phyloP scores from a whole-genome alignment of 2,888 invertebrate species.

The Meteorus colon region DNA sequence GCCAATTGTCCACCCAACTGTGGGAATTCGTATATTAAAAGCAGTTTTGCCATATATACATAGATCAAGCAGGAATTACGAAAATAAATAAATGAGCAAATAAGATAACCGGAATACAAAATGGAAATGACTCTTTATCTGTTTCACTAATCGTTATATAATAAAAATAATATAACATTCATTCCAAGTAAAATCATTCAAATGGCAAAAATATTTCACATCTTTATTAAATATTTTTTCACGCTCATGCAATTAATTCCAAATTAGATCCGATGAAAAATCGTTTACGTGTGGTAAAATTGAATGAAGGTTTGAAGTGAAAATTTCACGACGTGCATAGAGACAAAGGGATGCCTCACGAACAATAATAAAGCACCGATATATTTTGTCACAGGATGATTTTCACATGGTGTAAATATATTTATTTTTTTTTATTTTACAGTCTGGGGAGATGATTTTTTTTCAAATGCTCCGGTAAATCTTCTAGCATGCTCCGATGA shows the following conservation, averaged over 20 bases:
- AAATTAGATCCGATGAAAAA: neutral
- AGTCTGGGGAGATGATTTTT: too few species aligned
- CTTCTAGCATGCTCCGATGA: too few species aligned
- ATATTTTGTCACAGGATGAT: neutral
- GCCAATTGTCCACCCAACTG: slow-evolving; percentile 28
- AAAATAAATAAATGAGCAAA: neutral
- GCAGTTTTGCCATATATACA: neutral
- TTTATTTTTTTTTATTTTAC: too few species aligned
- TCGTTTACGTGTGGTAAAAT: neutral
- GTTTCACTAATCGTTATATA: neutral
- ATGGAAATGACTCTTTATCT: neutral
- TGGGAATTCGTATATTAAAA: slow-evolving; percentile 17
- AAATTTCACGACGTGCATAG: neutral
- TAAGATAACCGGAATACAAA: neutral
- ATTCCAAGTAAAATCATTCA: neutral
- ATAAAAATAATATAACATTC: neutral
- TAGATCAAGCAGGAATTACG: neutral
- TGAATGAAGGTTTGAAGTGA: neutral
- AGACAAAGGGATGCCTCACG: neutral
- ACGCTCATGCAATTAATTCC: neutral
- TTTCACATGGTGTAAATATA: neutral
- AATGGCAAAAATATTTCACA: neutral
- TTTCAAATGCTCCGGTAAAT: too few species aligned
- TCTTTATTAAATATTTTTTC: neutral
- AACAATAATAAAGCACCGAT: neutral